A percentile compares a stretch with the other conserved stretches of the same genome.
Evolutionary conservation across 2,113 vertebrate species (phyloP).

Genomic region (Natator depressus): DNA sequence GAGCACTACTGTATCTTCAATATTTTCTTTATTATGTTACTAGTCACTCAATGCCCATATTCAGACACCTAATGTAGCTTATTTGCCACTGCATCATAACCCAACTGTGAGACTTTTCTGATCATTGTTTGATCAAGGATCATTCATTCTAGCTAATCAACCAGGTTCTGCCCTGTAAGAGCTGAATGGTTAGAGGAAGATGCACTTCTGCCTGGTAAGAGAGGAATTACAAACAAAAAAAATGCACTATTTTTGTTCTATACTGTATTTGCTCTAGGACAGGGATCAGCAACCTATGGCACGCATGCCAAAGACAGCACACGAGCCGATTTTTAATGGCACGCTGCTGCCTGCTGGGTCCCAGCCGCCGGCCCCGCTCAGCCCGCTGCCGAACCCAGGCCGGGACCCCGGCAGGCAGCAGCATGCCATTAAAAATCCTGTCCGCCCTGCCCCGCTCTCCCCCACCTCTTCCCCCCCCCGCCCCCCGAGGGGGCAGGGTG

Average conservation of each 20-base stretch:
- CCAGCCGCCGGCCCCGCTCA: too few relatives aligned
- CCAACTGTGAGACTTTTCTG: neutral
- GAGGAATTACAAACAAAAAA: neutral
- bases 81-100: neutral
- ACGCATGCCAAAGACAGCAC: too few relatives aligned
- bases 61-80: neutral
- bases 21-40: neutral
- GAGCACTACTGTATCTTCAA: neutral
- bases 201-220: neutral
- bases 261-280: too few relatives aligned
- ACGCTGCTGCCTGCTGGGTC: too few relatives aligned
- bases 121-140: neutral
- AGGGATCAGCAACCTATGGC: too few relatives aligned
- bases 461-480: too few relatives aligned
- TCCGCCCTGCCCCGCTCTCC: too few relatives aligned
- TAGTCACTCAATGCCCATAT: neutral
- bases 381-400: too few relatives aligned
- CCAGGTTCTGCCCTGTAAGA: neutral
- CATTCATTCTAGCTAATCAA: neutral
- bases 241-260: neutral
- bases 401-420: too few relatives aligned
- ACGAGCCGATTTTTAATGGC: too few relatives aligned
- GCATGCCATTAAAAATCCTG: too few relatives aligned
- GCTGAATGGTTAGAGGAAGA: neutral
- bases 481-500: too few relatives aligned